A percentile compares a stretch with the other conserved stretches of the same genome.
Conservation (phyloP, 1,140 invertebrate genomes). For the Helicoverpa zea region DNA sequence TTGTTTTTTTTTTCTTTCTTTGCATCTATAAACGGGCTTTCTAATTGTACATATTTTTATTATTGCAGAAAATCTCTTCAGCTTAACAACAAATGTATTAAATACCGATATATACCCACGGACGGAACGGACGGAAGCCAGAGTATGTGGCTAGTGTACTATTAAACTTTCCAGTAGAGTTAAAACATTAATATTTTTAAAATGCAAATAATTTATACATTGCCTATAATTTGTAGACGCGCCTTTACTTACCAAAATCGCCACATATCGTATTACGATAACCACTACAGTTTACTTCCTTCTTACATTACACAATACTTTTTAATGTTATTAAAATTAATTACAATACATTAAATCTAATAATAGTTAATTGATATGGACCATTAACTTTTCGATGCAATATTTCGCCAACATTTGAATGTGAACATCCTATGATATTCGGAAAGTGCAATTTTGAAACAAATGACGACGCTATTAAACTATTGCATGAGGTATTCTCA, state of each 20-base stretch:
- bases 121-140: too few relatives aligned
- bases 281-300: slow-evolving; percentile 1
- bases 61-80: too few relatives aligned
- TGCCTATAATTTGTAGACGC: neutral
- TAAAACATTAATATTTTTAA: too few relatives aligned
- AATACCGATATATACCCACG: too few relatives aligned
- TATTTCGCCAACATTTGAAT: neutral
- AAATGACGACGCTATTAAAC: neutral
- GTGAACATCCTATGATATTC: neutral
- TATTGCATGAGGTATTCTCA: neutral
- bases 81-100: too few relatives aligned
- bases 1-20: too few relatives aligned
- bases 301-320: slow-evolving; percentile 9
- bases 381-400: neutral
- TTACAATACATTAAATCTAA: neutral
- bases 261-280: slow-evolving; percentile 5
- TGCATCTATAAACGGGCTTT: too few relatives aligned
- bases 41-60: too few relatives aligned
- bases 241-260: neutral
- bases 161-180: too few relatives aligned
- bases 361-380: neutral
- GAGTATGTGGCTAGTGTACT: too few relatives aligned
- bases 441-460: neutral
- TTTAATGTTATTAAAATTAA: neutral
- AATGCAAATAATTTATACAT: too few relatives aligned